Base-by-base conservation (phyloP, 1,140 invertebrate species). In the Zeugodacus cucurbitae region DNA sequence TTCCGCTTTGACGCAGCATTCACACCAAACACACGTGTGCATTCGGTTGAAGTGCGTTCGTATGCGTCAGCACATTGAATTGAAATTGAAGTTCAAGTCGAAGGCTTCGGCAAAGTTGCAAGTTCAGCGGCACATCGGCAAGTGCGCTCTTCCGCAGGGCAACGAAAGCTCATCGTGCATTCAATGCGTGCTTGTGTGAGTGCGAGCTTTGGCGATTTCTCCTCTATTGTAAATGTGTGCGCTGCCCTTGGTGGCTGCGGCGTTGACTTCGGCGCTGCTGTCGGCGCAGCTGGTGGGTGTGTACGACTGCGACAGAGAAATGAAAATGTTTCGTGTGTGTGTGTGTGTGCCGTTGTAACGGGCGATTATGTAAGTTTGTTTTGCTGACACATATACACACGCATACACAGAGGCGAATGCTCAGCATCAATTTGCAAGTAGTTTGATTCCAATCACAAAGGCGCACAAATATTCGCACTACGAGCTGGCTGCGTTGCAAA, bases 11-110 rank as follows among this genome's bases (percentile, higher is more conserved):
- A 48, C 74, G 41, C 74, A 82, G 41, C 74, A 48, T 82, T n/a
- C n/a, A n/a, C n/a, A n/a, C n/a, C n/a, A n/a, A n/a, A n/a, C n/a
- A 82, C 74, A 82, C 44, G 74, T 82, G 74, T 82, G 41, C 41
- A 41, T 44, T n/a, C n/a, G 37, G 7, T 41, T 41, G 48, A 10
- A 48, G 32, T 82, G 74, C 74, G 41, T 82, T 48, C n/a, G 26
- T 48, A 37, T 48, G 74, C 74, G 74, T 48, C 74, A 82, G 74
- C 41, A 82, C 29, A 7, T n/a, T n/a, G n/a, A n/a, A n/a, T n/a
- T 82, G 74, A 48, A 82, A 41, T 82, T 82, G 74, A 82, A 82
- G 74, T 82, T 82, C 74, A 82, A 82, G 74, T 82, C 74, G 74
- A 82, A 82, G 74, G 74, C 44, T 82, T 54, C 11, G 37, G 22